Evolutionary conservation across 2,113 vertebrate species (phyloP), one percentile per base, ranked within the genome.

Genomic region (Sakesphorus luctuosus): DNA sequence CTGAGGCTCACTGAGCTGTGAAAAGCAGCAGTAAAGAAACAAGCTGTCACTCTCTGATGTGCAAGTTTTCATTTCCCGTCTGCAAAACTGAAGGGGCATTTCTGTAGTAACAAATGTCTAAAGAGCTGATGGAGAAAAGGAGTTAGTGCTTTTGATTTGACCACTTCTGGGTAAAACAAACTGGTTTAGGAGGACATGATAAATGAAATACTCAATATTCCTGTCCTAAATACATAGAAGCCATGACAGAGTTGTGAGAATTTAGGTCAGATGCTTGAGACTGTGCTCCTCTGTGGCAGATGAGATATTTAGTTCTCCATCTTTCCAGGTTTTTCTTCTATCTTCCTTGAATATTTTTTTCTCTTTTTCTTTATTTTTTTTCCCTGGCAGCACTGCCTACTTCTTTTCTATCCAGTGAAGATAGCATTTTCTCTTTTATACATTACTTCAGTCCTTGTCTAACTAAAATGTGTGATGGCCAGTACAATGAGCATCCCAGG

Each of bases 401-500:
- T 73, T 11, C 4, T 82, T 1, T 53, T 58, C 38, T 73, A 61
- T 7, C 19, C 18, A 46, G 10, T 25, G 21, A 82, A n/a, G 56
- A 46, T 18, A 3, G 12, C 55, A 62, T 84, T 74, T 1, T 1
- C 9, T 52, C 33, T 84, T 91, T 69, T 61, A 31, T 55, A 38
- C 43, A 44, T 26, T 89, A 6, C 12, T n/a, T 33, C 6, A 82
- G 33, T 23, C 12, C 10, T 44, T 72, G 7, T 56, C 23, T 71
- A 49, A 7, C 10, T 73, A 61, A 73, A 72, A 93, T 52, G 3
- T 36, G 21, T 17, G 18, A 83, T 46, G 14, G 20, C 10, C 2
- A 3, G 19, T 47, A 47, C 0, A 4, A n/a, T 8, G n/a, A 61
- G 2, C 19, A 46, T 66, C 40, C 24, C 0, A 49, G 9, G 13